Base-by-base conservation (phyloP, 2,113 vertebrate species). In the Australoheros scitulus region DNA sequence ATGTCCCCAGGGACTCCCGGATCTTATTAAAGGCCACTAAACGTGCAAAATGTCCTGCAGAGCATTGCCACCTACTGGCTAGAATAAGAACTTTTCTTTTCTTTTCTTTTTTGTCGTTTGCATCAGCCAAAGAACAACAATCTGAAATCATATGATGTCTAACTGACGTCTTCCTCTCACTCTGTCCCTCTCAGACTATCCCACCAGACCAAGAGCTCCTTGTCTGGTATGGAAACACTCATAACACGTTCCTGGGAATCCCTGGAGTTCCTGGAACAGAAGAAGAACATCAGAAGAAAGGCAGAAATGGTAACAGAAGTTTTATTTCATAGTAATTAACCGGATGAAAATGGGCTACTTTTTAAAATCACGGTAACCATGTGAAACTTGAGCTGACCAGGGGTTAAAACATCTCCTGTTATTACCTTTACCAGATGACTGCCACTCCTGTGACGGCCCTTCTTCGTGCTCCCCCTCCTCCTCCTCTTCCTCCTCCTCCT, bases 171-270 rank as follows among this genome's bases (percentile, higher is more conserved):
- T 65, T 14, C 2, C 11, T n/a, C 6, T 61, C 4, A 61, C 15
- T 1, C 10, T 34, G 55, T 4, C 15, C 24, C 10, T 43, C 14
- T 20, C 68, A 99, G 98, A 98, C 97, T 50, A 98, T 99, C 83
- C 98, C 98, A 24, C 98, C 98, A 0, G 98, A 99, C 83, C 98
- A 99, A 93, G 98, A 99, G 83, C 94, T 99, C 85, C 96, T 99
- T 24, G 98, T 99, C 11, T 99, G 98, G 98, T 99, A 99, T 0
- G 97, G 98, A 57, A 99, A 98, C 88, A 98, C 98, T 0, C 97
- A 98, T 78, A 99, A 98, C 91, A 99, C 97, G 2, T 99, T 99
- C 87, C 94, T 99, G 55, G 98, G 98, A 2, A 99, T 99, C 61
- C 98, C 98, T 0, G 98, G 98, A 0, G 98, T 99, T 38, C 97